Evolutionary conservation across 2,113 vertebrate species (phyloP), one percentile per base, ranked within the genome.

Genomic region (Alectura lathami): DNA sequence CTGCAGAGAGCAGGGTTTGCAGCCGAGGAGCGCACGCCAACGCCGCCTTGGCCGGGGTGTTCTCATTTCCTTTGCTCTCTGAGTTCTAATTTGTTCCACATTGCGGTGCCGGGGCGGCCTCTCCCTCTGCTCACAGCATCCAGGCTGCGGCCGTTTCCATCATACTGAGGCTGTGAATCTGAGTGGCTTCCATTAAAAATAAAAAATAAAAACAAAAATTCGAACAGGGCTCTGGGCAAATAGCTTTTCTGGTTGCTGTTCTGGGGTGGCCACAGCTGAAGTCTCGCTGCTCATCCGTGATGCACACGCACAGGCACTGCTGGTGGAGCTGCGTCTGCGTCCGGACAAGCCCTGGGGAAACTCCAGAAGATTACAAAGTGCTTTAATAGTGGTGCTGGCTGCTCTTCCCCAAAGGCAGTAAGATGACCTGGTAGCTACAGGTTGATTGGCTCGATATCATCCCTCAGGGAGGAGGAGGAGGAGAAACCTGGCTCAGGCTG

Each of bases 21-120:
- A 86, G 87, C 62, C 0, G 11, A 72, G 43, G 48, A 87, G 83
- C 0, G 3, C 60, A 50, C 86, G 77, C 88, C 95, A 68, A 88
- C 85, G 75, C 83, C 14, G 20, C 83, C 2, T 22, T 3, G 32
- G 75, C 30, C 86, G 74, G 63, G 86, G 45, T 75, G 88, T 64
- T 83, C 88, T 93, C 83, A 77, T 89, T 94, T 94, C 95, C 91
- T 94, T 85, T 89, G 88, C 96, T 60, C 88, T 76, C 94, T 11
- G 66, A 92, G 76, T 67, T 84, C 62, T 98, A 97, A 97, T 97
- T 95, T 96, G 76, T 98, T 97, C 97, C 98, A 98, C 94, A 96
- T 96, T 97, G 96, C 54, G 11, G 81, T 0, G 47, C 86, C 13
- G 73, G 95, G 81, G 43, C 27, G 1, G 76, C 77, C 80, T 54